These are phyloP conservation scores for Argentina silus DNA, from an alignment of 2,797 vertebrate genomes.

Conservation along the genomic window DNA sequence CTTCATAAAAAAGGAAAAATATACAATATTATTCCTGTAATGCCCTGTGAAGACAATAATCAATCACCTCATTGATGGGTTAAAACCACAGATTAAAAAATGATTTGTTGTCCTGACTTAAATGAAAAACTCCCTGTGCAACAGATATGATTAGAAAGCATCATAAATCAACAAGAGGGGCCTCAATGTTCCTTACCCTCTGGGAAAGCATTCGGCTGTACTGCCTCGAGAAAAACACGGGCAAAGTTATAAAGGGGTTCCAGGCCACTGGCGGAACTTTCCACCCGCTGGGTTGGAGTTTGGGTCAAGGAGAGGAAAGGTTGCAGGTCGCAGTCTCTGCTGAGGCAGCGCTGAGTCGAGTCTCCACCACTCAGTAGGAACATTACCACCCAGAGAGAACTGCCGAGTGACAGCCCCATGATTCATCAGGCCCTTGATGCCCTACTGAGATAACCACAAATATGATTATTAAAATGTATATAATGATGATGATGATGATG, in stretches of 20 bases:
- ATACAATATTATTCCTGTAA: not conserved
- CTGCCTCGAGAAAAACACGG: slow-evolving; percentile 31
- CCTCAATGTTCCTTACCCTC: slow-evolving; percentile 20
- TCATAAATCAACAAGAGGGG: too few species aligned
- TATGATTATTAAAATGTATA: too few species aligned
- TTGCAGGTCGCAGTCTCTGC: not conserved
- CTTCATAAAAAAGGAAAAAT: not conserved
- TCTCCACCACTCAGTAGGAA: not conserved
- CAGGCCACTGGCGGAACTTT: slow-evolving; percentile 12
- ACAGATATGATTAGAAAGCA: too few species aligned
- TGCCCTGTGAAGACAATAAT: too few species aligned
- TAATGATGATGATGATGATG: not conserved
- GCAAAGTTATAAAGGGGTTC: slow-evolving; percentile 39
- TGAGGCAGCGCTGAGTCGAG: slow-evolving; percentile 4
- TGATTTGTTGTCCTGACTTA: too few species aligned
- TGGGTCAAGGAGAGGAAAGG: slow-evolving; percentile 9
- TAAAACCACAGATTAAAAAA: too few species aligned
- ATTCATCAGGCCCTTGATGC: not conserved
- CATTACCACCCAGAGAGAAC: not conserved
- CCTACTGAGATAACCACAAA: not conserved
- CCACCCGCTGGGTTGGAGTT: not conserved
- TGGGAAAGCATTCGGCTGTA: slow-evolving; percentile 42
- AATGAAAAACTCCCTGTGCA: too few species aligned
- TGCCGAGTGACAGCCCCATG: not conserved
- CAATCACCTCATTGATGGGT: too few species aligned